phyloP scores from a whole-genome alignment of 2,888 invertebrate genomes.

The Scaptomyza reducta region DNA sequence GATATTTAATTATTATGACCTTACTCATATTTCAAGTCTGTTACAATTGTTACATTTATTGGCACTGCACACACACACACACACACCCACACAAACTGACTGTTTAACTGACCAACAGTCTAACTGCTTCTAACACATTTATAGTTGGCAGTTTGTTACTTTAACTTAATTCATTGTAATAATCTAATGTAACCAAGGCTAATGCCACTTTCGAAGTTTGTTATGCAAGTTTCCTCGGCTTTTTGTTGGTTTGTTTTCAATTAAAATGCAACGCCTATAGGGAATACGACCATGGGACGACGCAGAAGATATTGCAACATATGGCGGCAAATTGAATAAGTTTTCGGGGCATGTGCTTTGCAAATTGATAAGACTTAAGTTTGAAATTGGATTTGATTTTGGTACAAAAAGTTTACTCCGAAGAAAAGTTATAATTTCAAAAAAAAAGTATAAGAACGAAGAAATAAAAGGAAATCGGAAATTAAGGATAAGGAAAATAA shows the following conservation, averaged over 20 bases:
- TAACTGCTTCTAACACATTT: not conserved
- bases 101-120: not conserved
- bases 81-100: conserved; percentile 1
- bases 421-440: conserved; percentile 22
- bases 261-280: conserved; percentile 29
- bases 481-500: not conserved
- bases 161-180: conserved; percentile 63
- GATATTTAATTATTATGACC: conserved; percentile 70
- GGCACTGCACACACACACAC: conserved; percentile 20
- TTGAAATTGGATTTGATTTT: conserved; percentile 50
- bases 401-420: conserved; percentile 22
- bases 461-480: not conserved
- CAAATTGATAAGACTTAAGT: conserved; percentile 45
- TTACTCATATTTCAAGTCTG: conserved; percentile 46
- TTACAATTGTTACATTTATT: conserved; percentile 49
- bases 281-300: not conserved
- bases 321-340: conserved; percentile 52
- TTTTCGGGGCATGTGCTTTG: conserved; percentile 35
- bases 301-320: conserved; percentile 32
- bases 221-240: conserved; percentile 29
- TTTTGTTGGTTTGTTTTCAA: conserved; percentile 41
- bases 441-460: not conserved
- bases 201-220: conserved; percentile 28
- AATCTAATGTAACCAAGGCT: conserved; percentile 44
- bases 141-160: conserved; percentile 31